These are phyloP conservation scores for Thalassophryne amazonica DNA, from an alignment of 2,797 vertebrate genomes.

Conservation along the genomic window DNA sequence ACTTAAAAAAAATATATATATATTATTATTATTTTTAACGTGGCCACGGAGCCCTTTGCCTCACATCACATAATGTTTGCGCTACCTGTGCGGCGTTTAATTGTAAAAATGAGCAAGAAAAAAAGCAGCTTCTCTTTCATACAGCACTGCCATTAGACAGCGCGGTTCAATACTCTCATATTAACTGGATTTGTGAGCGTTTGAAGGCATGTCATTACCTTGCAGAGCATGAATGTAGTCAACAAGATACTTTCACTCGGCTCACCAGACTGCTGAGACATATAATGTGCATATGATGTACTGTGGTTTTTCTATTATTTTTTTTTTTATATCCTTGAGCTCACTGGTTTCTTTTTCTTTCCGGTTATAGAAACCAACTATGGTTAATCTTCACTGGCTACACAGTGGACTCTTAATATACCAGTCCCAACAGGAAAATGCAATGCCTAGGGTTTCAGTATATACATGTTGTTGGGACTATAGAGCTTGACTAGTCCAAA, in stretches of 20 bases:
- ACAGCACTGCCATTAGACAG: background rate
- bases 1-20: too few species aligned
- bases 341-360: conserved; percentile 5
- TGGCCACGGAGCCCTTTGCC: too few species aligned
- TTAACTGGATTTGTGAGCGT: background rate
- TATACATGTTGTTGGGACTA: too few species aligned
- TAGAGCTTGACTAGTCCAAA: too few species aligned
- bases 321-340: conserved; percentile 1
- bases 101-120: too few species aligned
- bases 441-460: too few species aligned
- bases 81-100: background rate
- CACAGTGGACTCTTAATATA: conserved; percentile 4
- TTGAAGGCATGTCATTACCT: background rate
- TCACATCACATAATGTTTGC: background rate
- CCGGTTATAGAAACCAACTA: background rate
- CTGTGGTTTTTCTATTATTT: too few species aligned
- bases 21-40: too few species aligned
- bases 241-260: background rate
- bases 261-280: background rate
- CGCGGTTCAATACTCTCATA: background rate
- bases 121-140: background rate
- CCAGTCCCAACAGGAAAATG: too few species aligned
- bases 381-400: conserved; percentile 6
- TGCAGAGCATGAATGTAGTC: background rate
- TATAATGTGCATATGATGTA: too few species aligned